Evolutionary conservation across 2,888 invertebrate genomes (phyloP), one percentile per base, ranked within the genome.

Genomic region (Bombylius discolor): DNA sequence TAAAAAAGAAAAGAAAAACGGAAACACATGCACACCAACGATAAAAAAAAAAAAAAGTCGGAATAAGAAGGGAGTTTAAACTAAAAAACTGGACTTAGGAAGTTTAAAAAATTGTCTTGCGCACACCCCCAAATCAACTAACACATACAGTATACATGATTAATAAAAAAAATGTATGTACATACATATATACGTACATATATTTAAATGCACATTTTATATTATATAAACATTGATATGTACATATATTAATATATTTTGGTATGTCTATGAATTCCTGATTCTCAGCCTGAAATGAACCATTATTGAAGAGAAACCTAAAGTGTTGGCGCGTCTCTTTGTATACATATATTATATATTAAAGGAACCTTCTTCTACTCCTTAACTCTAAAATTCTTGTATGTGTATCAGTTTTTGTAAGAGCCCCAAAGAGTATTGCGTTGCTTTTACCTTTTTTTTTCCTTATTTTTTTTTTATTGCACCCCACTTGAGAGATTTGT

Each of bases 101-200:
- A 55, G 55, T 55, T 42, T 50, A 55, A 54, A 46, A 55, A 55
- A 55, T 55, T 55, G 55, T 55, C 55, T 55, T 55, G 55, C 55
- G 55, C 55, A 55, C 50, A 55, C 55, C 55, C 55, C 50, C 50
- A 47, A 55, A 55, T 51, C 46, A 55, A 55, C 49, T 50, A 49
- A 46, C 4, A 42, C 11, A 42, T 42, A 11, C 39, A 36, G 36
- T 36, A 36, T 36, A 36, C 36, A 36, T 36, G 36, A 8, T 8
- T 36, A 36, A 6, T 36, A 36, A 11, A 42, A 42, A 11, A 42
- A 11, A 11, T 11, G 4, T 42, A 42, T 42, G 39, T 42, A 42
- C 8, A 11, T 11, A 42, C 8, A 11, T 42, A 42, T 5, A 11
- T 42, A 7, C 8, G 4, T 36, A 36, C 34, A 8, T 36, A 36